Evolutionary conservation across 2,888 invertebrate species (phyloP), one percentile per base, ranked within the genome.

Genomic region (Tupiocoris notatus): DNA sequence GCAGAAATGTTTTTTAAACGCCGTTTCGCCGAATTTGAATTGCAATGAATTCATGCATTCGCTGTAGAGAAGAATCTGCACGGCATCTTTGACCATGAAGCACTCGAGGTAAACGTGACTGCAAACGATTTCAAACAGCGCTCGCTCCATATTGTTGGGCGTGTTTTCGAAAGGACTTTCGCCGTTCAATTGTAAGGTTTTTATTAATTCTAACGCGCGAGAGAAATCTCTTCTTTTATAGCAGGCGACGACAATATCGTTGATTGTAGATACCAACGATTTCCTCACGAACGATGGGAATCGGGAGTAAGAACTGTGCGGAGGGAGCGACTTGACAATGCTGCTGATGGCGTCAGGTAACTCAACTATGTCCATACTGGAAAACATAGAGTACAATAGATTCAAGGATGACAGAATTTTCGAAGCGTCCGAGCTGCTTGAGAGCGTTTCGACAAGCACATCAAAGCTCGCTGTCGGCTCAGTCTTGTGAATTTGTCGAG

Each of bases 91-190:
- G 17, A 18, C 0, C 3, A 22, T 7, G 3, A n/a, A 1, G 23
- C 23, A 25, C 25, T 70, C 59, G 7, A 59, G 24, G 39, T 70
- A 24, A 18, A 70, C 18, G 1, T 70, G 58, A 16, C 70, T 70
- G 61, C 70, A 70, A 23, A 61, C 20, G 23, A 70, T 24, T 1
- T 16, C 18, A 17, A 70, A 70, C n/a, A 17, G 1, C 25, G 16
- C 1, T 18, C 24, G n/a, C 16, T 23, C 25, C 16, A 59, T 17
- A 12, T 21, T 23, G 0, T 2, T 12, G n/a, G 70, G 70, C n/a
- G 17, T 22, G 18, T 17, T 20, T 0, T 1, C 0, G 24, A 59
- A 23, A 16, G 22, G 61, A 17, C 59, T 24, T 23, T 58, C 70
- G 12, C 18, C 25, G n/a, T 18, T 2, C 6, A 17, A 3, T 17